These are phyloP conservation scores for Capra hircus DNA, from an alignment of 2,113 vertebrate genomes.

Conservation along the genomic window DNA sequence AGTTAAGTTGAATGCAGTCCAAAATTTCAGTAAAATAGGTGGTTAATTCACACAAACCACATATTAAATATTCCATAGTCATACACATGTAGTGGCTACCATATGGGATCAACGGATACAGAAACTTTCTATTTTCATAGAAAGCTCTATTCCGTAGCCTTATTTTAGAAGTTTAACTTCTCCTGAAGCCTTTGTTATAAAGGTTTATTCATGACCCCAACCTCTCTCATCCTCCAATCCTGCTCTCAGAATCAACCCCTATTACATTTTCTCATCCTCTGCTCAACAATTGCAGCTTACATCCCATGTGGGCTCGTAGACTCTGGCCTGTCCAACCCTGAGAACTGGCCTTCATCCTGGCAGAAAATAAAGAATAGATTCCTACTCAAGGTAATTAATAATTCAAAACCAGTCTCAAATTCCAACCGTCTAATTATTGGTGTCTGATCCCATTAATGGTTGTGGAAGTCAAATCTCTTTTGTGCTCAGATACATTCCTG, in stretches of 20 bases:
- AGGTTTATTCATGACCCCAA: neutral
- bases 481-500: neutral
- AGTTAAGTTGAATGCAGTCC: neutral
- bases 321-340: neutral
- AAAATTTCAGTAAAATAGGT: neutral
- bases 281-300: neutral
- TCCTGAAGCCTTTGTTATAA: neutral
- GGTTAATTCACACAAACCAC: neutral
- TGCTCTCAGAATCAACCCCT: neutral
- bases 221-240: neutral
- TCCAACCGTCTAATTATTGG: neutral
- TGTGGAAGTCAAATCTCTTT: neutral
- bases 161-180: neutral
- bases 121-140: neutral
- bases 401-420: neutral
- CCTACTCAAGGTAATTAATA: neutral
- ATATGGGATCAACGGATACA: neutral
- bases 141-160: neutral
- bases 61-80: neutral
- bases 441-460: neutral
- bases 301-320: rapidly evolving
- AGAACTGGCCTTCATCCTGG: neutral
- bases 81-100: neutral
- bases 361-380: neutral
- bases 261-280: neutral